phyloP scores from a whole-genome alignment of 2,888 invertebrate species.

The Syrphus vitripennis region DNA sequence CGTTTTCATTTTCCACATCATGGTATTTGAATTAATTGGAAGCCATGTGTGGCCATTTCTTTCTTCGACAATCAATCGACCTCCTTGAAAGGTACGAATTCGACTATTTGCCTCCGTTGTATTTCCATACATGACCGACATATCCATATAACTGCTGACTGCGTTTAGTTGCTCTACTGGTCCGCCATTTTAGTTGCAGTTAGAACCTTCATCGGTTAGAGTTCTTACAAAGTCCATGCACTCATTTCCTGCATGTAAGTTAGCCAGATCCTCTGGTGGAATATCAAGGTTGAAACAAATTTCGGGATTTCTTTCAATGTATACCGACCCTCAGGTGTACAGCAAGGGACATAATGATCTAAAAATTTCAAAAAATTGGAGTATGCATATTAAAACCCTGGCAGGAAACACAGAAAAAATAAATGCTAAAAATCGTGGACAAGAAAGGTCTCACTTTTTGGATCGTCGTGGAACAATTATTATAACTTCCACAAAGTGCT shows the following conservation, averaged over 20 bases:
- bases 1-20: conserved; percentile 84
- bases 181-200: conserved; percentile 82
- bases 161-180: conserved; percentile 86
- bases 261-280: not conserved
- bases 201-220: conserved; percentile 84
- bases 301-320: conserved; percentile 80
- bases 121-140: conserved; percentile 91
- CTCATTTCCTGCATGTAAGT: conserved; percentile 79
- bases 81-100: conserved; percentile 86
- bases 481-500: too few species aligned
- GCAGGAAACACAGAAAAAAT: too few species aligned
- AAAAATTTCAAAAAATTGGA: too few species aligned
- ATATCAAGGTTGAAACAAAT: not conserved
- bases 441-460: too few species aligned
- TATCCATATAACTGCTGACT: conserved; percentile 84
- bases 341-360: conserved; percentile 85
- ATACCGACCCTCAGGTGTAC: conserved; percentile 83
- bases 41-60: conserved; percentile 87
- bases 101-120: conserved; percentile 85
- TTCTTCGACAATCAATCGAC: conserved; percentile 85
- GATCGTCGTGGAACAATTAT: too few species aligned
- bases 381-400: too few species aligned
- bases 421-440: too few species aligned
- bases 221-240: conserved; percentile 88
- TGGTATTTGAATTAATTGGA: conserved; percentile 86